Evolutionary conservation across 2,113 vertebrate genomes (phyloP).

Genomic region (Neogobius melanostomus): DNA sequence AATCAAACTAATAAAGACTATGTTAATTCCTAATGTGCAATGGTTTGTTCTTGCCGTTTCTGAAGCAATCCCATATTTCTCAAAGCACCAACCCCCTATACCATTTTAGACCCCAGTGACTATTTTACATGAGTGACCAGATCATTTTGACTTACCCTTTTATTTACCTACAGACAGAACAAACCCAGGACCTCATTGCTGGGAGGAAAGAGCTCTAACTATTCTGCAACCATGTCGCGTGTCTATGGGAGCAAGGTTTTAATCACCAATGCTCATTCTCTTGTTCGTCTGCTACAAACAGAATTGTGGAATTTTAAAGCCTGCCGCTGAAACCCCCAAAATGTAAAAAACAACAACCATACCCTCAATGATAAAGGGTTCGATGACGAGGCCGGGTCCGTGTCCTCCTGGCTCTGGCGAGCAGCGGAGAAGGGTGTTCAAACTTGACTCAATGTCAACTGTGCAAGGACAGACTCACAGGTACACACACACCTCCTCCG

Average conservation of each 20-base stretch:
- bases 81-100: no score
- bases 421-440: conserved; percentile 61
- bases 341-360: conserved; percentile 27
- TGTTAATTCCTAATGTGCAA: background rate
- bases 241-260: background rate
- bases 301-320: background rate
- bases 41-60: background rate
- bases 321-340: conserved; percentile 8
- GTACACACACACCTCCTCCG: conserved; percentile 47
- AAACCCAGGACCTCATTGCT: no score
- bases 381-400: conserved; percentile 58
- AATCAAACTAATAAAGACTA: background rate
- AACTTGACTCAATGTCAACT: conserved; percentile 53
- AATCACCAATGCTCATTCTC: background rate
- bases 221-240: background rate
- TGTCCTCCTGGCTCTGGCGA: conserved; percentile 61
- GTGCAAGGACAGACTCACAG: conserved; percentile 54
- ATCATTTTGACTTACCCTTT: background rate
- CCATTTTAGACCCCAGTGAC: background rate
- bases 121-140: background rate
- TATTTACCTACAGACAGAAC: no score
- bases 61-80: background rate
- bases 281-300: background rate
- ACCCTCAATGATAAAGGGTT: conserved; percentile 74
- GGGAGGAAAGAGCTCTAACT: no score